Percentiles rank a stretch among this genome's conserved stretches.
Conservation (phyloP, 2,113 vertebrate species). For the Acrocephalus arundinaceus region DNA sequence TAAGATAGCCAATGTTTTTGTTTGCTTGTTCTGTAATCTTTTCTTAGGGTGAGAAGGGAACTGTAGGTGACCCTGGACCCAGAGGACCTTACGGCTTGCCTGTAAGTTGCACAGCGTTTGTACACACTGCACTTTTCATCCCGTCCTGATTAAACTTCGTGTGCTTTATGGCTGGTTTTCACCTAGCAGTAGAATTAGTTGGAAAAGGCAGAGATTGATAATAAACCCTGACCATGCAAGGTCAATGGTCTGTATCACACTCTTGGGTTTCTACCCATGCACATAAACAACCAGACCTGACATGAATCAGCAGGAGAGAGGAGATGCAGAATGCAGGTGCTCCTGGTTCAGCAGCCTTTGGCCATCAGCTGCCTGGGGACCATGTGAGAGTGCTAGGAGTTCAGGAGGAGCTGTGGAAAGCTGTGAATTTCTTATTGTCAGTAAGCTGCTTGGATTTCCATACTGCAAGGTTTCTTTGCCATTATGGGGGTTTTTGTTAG, state of each 20-base stretch:
- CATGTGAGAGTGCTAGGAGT: background rate
- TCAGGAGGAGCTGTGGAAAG: background rate
- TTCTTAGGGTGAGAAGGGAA: constrained; percentile 84
- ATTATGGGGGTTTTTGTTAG: background rate
- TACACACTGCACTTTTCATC: background rate
- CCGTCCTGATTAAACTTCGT: background rate
- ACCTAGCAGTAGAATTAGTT: background rate
- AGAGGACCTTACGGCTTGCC: constrained; percentile 95
- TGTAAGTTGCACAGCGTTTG: constrained; percentile 78
- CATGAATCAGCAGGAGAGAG: background rate
- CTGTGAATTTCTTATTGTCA: background rate
- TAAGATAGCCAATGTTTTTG: background rate
- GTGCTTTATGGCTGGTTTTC: constrained; percentile 20
- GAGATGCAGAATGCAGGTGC: background rate
- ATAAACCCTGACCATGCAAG: background rate
- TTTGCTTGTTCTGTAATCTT: constrained; percentile 32
- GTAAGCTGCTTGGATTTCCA: background rate
- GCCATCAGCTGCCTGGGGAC: background rate
- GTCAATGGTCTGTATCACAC: background rate
- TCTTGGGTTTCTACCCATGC: background rate
- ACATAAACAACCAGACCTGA: background rate
- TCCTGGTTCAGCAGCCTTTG: background rate
- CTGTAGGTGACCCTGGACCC: constrained; percentile 88
- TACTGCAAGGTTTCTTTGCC: background rate
- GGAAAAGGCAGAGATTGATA: background rate